Evolutionary conservation across 1,140 invertebrate genomes (phyloP), one percentile per base, ranked within the genome.

Genomic region (Drosophila hydei): DNA sequence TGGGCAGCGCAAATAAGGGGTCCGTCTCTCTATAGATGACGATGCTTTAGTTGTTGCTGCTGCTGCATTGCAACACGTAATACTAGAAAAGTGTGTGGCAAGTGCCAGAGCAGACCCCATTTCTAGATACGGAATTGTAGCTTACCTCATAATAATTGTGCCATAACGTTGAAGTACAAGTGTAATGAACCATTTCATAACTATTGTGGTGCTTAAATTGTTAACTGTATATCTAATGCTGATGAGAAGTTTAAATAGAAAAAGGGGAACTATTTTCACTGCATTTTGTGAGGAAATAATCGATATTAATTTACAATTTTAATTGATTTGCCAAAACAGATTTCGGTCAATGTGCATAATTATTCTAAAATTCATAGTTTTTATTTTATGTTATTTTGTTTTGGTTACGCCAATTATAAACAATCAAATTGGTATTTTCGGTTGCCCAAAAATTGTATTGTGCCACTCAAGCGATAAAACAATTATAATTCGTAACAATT

Each of bases 291-390:
- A 16, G n/a, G 6, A 16, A 16, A 40, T 40, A 40, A 40, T 14
- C 14, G 5, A 40, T 16, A 40, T 14, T 0, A 5, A 16, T 16
- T 80, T 81, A 81, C 65, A 62, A 65, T 83, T 83, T 81, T 65
- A 81, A 81, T 81, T 77, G 74, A 83, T 78, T 78, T 77, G 45
- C 56, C 43, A 59, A 77, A 81, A 58, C 55, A 77, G 65, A 75
- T 71, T 79, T 74, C 0, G 25, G 45, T 45, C 9, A 36, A 51
- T 6, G 8, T 6, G n/a, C 1, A 23, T 16, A 23, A 47, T 36
- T 14, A 60, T 27, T 43, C 14, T 48, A 33, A 72, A 40, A 54
- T 50, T n/a, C 14, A 54, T 51, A n/a, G 54, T n/a, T 51, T 12
- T 61, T 42, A 3, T 14, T 59, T 47, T 1, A 0, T 45, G 36